phyloP scores from a whole-genome alignment of 1,140 invertebrate species.

The Eriosoma lanigerum region DNA sequence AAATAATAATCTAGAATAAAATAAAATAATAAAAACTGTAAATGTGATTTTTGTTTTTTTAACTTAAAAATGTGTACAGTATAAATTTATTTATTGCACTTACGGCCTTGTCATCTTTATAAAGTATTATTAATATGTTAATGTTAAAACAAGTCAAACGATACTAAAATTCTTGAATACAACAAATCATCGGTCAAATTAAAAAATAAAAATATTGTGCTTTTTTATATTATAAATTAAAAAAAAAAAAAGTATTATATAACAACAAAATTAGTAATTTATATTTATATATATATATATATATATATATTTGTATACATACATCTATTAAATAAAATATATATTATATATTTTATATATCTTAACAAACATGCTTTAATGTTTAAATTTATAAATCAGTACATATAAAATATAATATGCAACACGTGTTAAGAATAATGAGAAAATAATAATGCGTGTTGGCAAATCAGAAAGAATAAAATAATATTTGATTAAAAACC shows the following conservation, averaged over 20 bases:
- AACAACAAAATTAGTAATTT: conserved; percentile 44
- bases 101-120: conserved; percentile 39
- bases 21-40: conserved; percentile 32
- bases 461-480: conserved; percentile 26
- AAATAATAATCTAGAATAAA: not conserved
- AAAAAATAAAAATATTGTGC: conserved; percentile 40
- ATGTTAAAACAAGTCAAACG: conserved; percentile 37
- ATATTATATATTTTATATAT: not conserved
- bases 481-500: conserved; percentile 35
- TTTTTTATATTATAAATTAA: conserved; percentile 29
- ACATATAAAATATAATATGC: conserved; percentile 21
- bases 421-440: conserved; percentile 32
- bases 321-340: not conserved
- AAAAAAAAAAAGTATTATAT: conserved; percentile 37
- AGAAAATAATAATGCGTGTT: conserved; percentile 4
- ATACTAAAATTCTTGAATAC: conserved; percentile 25
- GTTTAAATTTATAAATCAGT: conserved; percentile 37
- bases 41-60: conserved; percentile 23
- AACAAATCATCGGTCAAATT: conserved; percentile 32
- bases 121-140: not conserved
- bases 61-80: conserved; percentile 26
- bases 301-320: not conserved
- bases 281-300: not conserved
- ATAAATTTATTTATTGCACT: conserved; percentile 48
- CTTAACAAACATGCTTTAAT: conserved; percentile 36